Evolutionary conservation across 2,797 vertebrate species (phyloP), one percentile per base, ranked within the genome.

Genomic region (Geotria australis): DNA sequence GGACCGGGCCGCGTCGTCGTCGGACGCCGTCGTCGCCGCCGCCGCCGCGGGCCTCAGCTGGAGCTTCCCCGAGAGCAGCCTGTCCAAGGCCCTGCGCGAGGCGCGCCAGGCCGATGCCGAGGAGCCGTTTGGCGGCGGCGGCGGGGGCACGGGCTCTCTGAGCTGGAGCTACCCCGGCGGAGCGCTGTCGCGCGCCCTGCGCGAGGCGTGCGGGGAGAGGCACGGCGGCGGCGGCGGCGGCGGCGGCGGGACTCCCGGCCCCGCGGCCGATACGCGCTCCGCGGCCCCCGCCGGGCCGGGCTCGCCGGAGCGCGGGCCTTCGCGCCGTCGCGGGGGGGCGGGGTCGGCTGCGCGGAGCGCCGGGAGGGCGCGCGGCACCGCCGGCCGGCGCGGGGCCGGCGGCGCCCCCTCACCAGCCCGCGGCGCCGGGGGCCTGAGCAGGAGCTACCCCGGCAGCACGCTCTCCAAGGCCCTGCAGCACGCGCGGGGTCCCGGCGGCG

Each of bases 391-490:
- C 24, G 24, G 24, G 5, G 24, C 38, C 24, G 24, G 24, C 24
- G 24, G n/a, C n/a, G n/a, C n/a, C n/a, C n/a, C n/a, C n/a, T n/a
- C n/a, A 38, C 24, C 24, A 3, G 24, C 24, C 4, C 4, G 81
- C 2, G 78, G 84, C 65, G 81, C 80, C 56, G 80, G 78, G 46
- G 80, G 80, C 63, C 66, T 83, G 73, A 89, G 78, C 73, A 84
- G 79, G 10, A 77, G 75, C 59, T 89, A 79, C 67, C 76, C 74
- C 67, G 74, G 74, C 51, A 73, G 75, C 0, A 63, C 75, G 65
- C 67, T 80, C 66, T 75, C 74, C 57, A 76, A 74, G 69, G 72
- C 74, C 47, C 76, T 80, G 59, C 74, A 76, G 1, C 79, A 81
- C 61, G 79, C 77, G 0, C 78, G 82, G 66, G 79, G 80, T 66